Conservation (phyloP, 1,140 invertebrate genomes). For the Acromyrmex heyeri region DNA sequence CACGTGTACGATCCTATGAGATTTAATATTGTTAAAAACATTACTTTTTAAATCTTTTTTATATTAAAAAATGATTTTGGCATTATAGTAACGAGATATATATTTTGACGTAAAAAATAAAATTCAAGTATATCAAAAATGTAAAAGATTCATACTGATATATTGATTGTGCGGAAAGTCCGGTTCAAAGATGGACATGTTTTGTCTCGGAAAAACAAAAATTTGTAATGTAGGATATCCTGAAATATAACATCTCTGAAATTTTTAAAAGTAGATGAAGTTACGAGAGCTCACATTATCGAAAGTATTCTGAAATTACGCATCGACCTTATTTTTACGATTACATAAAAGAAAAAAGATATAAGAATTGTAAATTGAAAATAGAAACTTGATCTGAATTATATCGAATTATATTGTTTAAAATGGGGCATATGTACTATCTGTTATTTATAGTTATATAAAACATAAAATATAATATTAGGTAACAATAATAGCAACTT, state of each 20-base stretch:
- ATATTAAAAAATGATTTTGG: background rate
- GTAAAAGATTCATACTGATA: background rate
- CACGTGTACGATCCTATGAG: too few relatives aligned
- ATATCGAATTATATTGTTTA: background rate
- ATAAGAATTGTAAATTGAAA: background rate
- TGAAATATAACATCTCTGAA: background rate
- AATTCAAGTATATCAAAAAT: background rate
- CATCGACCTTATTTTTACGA: background rate
- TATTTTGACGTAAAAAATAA: background rate
- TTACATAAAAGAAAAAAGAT: background rate
- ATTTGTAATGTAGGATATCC: background rate
- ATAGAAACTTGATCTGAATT: background rate
- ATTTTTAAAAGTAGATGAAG: background rate
- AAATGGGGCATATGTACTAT: background rate
- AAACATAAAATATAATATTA: background rate
- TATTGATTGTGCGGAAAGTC: background rate
- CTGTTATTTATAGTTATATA: background rate
- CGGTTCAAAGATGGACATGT: background rate
- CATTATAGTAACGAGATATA: background rate
- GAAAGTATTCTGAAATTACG: background rate
- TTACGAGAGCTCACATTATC: background rate
- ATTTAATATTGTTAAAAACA: too few relatives aligned
- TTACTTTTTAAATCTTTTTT: background rate
- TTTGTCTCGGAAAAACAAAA: background rate
- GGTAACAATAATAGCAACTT: background rate